Evolutionary conservation across 1,140 invertebrate genomes (phyloP).

Genomic region (Orchestia grillus): DNA sequence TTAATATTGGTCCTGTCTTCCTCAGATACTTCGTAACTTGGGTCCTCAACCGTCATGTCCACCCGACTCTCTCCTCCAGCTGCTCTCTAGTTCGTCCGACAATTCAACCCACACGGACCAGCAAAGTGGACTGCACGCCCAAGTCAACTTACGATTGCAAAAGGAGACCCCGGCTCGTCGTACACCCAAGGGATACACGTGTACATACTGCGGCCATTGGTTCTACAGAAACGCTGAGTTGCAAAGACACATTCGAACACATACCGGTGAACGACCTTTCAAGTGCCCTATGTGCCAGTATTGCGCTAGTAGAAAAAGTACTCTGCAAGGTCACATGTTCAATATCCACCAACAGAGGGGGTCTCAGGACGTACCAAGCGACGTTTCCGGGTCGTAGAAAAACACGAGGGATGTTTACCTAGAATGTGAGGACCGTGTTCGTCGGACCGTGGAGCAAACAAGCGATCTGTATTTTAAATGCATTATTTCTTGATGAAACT

Average conservation of each 20-base stretch:
- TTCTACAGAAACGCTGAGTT: conserved; percentile 70
- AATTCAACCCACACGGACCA: not conserved
- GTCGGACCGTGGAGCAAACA: not conserved
- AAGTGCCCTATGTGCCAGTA: conserved; percentile 35
- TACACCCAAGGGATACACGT: conserved; percentile 4
- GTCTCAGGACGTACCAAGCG: not conserved
- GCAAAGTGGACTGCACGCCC: not conserved
- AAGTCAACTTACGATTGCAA: not conserved
- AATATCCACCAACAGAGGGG: conserved; percentile 29
- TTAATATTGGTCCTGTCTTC: conserved; percentile 39
- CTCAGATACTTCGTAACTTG: conserved; percentile 42
- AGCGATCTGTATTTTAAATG: not conserved
- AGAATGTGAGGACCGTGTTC: not conserved
- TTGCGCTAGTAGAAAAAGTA: conserved; percentile 20
- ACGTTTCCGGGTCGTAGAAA: not conserved
- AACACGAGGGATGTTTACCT: not conserved
- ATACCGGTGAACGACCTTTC: conserved; percentile 37
- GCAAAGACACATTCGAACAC: conserved; percentile 72
- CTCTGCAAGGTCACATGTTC: conserved; percentile 15
- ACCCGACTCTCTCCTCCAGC: conserved; percentile 20
- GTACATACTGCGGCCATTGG: conserved; percentile 36
- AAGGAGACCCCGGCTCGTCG: not conserved
- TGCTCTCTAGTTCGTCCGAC: conserved; percentile 5
- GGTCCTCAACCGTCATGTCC: not conserved
- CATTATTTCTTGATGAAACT: not conserved